phyloP scores from a whole-genome alignment of 2,113 vertebrate genomes.

The Mormyrus lacerda region DNA sequence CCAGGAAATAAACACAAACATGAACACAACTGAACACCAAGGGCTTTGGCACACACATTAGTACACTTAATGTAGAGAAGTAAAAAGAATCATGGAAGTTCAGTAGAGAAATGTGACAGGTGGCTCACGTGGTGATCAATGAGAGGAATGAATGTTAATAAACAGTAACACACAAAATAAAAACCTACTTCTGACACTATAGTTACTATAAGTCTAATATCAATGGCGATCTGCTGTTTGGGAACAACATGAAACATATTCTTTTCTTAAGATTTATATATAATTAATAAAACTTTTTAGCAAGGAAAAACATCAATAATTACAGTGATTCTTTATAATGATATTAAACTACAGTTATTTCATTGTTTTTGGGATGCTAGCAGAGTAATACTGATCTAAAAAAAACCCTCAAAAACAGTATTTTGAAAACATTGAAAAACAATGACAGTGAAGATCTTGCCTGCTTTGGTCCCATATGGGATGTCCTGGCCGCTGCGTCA shows the following conservation, averaged over 20 bases:
- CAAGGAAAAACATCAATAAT: neutral
- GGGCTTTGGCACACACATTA: neutral
- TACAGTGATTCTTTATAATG: neutral
- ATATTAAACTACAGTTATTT: neutral
- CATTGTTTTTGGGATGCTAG: neutral
- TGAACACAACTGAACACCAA: neutral
- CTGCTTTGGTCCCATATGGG: neutral
- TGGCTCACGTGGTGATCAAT: neutral
- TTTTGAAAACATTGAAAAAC: constrained; percentile 8
- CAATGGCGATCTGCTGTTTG: neutral
- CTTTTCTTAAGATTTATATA: neutral
- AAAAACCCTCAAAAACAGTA: neutral
- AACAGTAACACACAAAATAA: neutral
- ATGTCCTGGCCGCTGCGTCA: neutral
- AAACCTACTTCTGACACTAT: neutral
- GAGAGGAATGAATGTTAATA: neutral
- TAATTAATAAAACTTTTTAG: neutral
- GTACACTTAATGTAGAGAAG: neutral
- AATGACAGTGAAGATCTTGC: neutral
- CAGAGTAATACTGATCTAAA: neutral
- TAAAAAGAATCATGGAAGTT: neutral
- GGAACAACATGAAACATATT: neutral
- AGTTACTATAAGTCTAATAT: neutral
- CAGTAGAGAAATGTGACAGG: neutral
- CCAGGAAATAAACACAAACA: neutral